Evolutionary conservation across 2,888 invertebrate genomes (phyloP), one percentile per base, ranked within the genome.

Genomic region (Andrena fulva): DNA sequence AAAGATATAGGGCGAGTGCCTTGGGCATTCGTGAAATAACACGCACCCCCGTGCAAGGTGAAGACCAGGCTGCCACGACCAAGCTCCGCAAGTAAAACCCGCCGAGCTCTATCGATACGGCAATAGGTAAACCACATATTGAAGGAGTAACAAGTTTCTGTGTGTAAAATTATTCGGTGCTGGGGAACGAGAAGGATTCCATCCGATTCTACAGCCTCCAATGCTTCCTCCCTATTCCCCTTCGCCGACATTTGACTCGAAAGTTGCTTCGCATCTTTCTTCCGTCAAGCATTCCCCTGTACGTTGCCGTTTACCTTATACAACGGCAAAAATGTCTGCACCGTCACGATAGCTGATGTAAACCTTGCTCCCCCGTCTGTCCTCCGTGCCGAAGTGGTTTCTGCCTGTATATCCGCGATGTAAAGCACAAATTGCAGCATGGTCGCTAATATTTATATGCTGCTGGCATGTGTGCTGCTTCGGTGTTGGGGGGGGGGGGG

Each of bases 11-110:
- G 85, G 82, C 75, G 86, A 42, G 77, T 88, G 73, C 88, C 82
- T 48, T 83, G 85, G 73, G 86, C 89, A 59, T 90, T 90, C 74
- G 90, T 91, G 54, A 92, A 92, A 92, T 93, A 93, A 90, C 91
- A 89, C 82, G 82, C 63, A 78, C 66, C 66, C 63, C 64, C 50
- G 76, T 79, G 63, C 27, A 50, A 79, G 84, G 85, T 70, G 80
- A 76, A 81, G 76, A 82, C 63, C 70, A 84, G 68, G 24, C 76
- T 76, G 84, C 79, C 73, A 20, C 54, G 62, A 52, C 31, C 56
- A 73, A 80, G 16, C 33, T 74, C 73, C 35, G n/a, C 66, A 59
- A 68, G 68, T 62, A 66, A 84, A 84, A 67, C 54, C 56, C 67
- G 50, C 69, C 74, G 62, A 69, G 50, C 24, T 74, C 64, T 84